Base-by-base conservation (phyloP, 1,140 invertebrate species). In the Acromyrmex echinatior region DNA sequence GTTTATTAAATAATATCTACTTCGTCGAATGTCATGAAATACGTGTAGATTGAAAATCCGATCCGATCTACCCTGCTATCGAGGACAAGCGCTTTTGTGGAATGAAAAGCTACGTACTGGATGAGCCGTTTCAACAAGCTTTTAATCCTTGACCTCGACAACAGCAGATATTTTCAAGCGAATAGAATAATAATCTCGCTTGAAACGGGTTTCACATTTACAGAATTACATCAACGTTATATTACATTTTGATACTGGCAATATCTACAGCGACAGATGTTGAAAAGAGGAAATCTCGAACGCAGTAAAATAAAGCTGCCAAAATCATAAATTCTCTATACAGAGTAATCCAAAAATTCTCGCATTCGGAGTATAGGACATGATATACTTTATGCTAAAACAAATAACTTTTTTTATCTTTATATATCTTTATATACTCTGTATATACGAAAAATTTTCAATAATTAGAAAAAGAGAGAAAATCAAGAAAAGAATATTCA, bases 1-100 rank as follows among this genome's bases (percentile, higher is more conserved):
- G 39, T 82, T 74, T 82, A 74, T 74, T 82, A 39, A 82, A 82
- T 82, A 82, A 82, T 82, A 82, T 35, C 25, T 62, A 73, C 80
- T 73, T 74, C 31, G 12, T 62, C 18, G 25, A n/a, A 60, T 74
- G 18, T 74, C 39, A 62, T 73, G 18, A 60, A 49, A 49, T 82
- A 74, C 56, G 56, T 31, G 9, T 49, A 60, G 56, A 82, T 74
- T 31, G 25, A 73, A 82, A 73, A 74, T 62, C 51, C 21, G 21
- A 14, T 25, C 3, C 31, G 28, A 80, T 68, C 16, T 9, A 49
- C 25, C 49, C 49, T 21, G 18, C n/a, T 31, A 56, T 70, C 9
- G 31, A 2, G 49, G 53, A 71, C 16, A 56, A 81, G 51, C 16
- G 31, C 51, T 71, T 70, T 81, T 25, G 51, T 56, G 68, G n/a